Base-by-base conservation (phyloP, 2,888 invertebrate genomes). In the Acanthococcus lagerstroemiae region DNA sequence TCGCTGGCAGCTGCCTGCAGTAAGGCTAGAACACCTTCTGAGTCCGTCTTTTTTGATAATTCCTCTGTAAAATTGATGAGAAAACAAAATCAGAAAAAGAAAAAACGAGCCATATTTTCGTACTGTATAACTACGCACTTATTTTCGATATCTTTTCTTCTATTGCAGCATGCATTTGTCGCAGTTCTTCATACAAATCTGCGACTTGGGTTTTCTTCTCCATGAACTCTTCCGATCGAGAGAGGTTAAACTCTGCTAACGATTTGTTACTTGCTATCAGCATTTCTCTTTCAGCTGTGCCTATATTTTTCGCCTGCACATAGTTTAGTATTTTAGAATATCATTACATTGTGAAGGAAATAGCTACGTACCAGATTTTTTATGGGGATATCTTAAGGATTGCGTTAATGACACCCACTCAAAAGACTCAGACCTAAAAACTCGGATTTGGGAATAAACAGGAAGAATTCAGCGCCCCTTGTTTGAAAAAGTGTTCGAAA, bases 1-100 rank as follows among this genome's bases (percentile, higher is more conserved):
- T 95, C 89, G 30, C 93, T 90, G 25, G 94, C 89, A 12, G 93
- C 88, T 9, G 95, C 87, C 80, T 95, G 92, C 15, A 97, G 79
- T 55, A 95, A 77, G 0, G 93, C 95, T 69, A 91, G 79, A 0
- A 91, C 87, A 24, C 91, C 90, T 72, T 95, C 96, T 26, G 89
- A 81, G 17, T 88, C 87, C 52, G 65, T 55, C 55, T 65, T 56
- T 54, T 22, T 65, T 21, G 65, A 55, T 25, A 56, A 45, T 48
- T 56, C 65, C 24, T 26, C 56, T 63, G 44, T 1, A 54, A 61
- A 12, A 15, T 7, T 12, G 12, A 27, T 52, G 15, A 22, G 7
- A n/a, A n/a, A n/a, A n/a, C n/a, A n/a, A n/a, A n/a, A n/a, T n/a
- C n/a, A n/a, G n/a, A n/a, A n/a, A 3, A n/a, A 55, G 7, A 54